Conservation (phyloP, 2,888 invertebrate genomes). For the Magallana nippona region DNA sequence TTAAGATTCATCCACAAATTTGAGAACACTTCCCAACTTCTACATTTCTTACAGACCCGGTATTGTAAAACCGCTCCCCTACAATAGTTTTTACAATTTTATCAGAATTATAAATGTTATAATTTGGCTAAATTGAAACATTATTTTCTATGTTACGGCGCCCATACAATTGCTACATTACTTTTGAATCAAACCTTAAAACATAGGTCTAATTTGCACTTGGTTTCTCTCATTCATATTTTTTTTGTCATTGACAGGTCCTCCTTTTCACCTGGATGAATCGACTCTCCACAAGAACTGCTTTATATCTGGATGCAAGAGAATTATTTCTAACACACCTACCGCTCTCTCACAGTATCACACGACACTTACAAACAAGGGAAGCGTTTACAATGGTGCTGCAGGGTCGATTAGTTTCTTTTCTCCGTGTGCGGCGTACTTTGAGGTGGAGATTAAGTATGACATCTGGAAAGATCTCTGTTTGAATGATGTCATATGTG, state of each 20-base stretch:
- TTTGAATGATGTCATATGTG: conserved; percentile 41
- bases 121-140: no score
- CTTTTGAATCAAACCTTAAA: no score
- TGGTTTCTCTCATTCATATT: background rate
- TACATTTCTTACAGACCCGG: no score
- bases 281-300: conserved; percentile 20
- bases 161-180: no score
- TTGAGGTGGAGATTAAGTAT: conserved; percentile 36
- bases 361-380: conserved; percentile 18
- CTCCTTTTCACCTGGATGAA: conserved; percentile 37
- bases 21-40: no score
- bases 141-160: no score
- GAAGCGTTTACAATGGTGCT: conserved; percentile 34
- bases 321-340: conserved; percentile 24
- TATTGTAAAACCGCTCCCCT: no score
- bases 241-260: conserved; percentile 32
- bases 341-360: conserved; percentile 13
- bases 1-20: no score
- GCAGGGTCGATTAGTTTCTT: conserved; percentile 34
- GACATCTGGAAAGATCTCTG: conserved; percentile 12
- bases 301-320: conserved; percentile 29
- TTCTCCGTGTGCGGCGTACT: conserved; percentile 32
- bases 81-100: no score
- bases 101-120: no score
- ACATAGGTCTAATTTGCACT: background rate